phyloP scores from a whole-genome alignment of 2,797 vertebrate species.

The Oryzias sinensis region DNA sequence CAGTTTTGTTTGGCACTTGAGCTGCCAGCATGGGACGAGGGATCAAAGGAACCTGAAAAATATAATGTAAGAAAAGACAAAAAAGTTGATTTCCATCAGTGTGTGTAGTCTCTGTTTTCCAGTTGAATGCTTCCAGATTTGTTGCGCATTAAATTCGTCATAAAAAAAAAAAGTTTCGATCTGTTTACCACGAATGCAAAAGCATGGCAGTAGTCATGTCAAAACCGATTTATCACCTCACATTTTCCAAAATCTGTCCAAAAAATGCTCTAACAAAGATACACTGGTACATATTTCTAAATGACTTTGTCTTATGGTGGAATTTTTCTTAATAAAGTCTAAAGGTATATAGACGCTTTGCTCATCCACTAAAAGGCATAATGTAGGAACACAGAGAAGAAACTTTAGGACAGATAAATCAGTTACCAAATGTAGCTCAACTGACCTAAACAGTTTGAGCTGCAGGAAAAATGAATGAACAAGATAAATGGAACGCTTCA shows the following conservation, averaged over 20 bases:
- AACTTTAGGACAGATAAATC: conserved; percentile 40
- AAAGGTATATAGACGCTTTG: conserved; percentile 22
- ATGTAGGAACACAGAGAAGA: conserved; percentile 46
- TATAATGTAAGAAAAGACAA: conserved; percentile 7
- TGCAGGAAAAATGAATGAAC: conserved; percentile 35
- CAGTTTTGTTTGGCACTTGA: no score
- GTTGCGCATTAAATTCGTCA: no score
- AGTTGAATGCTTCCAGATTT: no score
- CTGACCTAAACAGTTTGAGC: conserved; percentile 23
- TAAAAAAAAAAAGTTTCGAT: conserved; percentile 16
- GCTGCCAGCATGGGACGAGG: conserved; percentile 9
- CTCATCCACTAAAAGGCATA: conserved; percentile 55
- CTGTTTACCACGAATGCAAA: conserved; percentile 20
- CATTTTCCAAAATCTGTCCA: neutral
- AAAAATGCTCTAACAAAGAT: conserved; percentile 3
- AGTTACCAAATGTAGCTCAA: conserved; percentile 48
- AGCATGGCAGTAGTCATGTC: conserved; percentile 1
- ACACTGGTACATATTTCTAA: no score
- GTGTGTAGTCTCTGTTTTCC: no score
- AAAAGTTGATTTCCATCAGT: no score
- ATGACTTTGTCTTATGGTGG: conserved; percentile 15
- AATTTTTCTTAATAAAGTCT: conserved; percentile 21
- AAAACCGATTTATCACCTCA: conserved; percentile 19
- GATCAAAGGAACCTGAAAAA: conserved; percentile 35
- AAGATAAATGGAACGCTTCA: conserved; percentile 38